Conservation (phyloP, 2,888 invertebrate genomes). For the Eilema caniola region DNA sequence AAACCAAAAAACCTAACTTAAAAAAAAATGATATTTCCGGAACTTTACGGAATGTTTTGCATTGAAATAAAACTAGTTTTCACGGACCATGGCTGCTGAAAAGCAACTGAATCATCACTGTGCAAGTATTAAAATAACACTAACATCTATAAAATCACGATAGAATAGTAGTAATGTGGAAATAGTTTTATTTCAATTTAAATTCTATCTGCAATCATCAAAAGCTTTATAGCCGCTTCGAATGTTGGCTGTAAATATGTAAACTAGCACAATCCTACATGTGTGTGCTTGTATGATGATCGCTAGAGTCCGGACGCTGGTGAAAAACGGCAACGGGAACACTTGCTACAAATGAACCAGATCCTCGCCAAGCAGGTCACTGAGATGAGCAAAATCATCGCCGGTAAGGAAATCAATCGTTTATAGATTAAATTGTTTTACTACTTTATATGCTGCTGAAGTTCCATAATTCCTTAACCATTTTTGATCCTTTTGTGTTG, state of each 20-base stretch:
- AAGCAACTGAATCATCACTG: too few relatives aligned
- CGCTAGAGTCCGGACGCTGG: slow-evolving; percentile 91
- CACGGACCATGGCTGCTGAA: too few relatives aligned
- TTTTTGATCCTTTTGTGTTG: background rate
- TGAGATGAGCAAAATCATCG: slow-evolving; percentile 97
- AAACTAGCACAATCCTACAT: slow-evolving; percentile 68
- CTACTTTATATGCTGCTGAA: slow-evolving; percentile 25
- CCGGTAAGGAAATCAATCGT: slow-evolving; percentile 89
- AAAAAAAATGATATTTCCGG: too few relatives aligned
- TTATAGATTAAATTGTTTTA: slow-evolving; percentile 38
- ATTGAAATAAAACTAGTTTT: too few relatives aligned
- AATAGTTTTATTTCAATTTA: background rate
- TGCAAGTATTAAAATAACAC: too few relatives aligned
- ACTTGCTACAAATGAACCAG: slow-evolving; percentile 96
- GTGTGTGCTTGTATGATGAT: slow-evolving; percentile 69
- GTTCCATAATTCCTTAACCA: slow-evolving; percentile 13
- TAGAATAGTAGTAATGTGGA: too few relatives aligned
- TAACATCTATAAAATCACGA: too few relatives aligned
- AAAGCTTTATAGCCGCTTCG: slow-evolving; percentile 75
- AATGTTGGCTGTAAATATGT: slow-evolving; percentile 83
- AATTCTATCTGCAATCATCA: slow-evolving; percentile 54
- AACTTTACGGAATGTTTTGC: too few relatives aligned
- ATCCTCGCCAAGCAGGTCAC: slow-evolving; percentile 97
- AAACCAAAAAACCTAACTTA: too few relatives aligned
- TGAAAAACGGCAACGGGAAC: slow-evolving; percentile 95